Evolutionary conservation across 2,797 vertebrate genomes (phyloP), one percentile per base, ranked within the genome.

Genomic region (Sebastes baramenuke): DNA sequence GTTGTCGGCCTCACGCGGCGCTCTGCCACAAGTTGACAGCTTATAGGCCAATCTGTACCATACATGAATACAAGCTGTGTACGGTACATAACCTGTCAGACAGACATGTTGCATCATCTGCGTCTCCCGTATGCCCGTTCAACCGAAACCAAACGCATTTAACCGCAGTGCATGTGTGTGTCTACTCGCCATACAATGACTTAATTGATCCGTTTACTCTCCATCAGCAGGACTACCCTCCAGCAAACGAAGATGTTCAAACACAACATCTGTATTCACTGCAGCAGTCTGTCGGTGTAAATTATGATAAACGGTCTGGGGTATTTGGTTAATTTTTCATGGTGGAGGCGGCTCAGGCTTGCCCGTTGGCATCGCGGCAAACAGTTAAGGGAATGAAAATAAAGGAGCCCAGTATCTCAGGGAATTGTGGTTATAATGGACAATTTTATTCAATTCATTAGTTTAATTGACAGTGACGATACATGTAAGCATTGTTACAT

Each of bases 11-110:
- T 86, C 83, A 83, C 86, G 65, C 64, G 13, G 59, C 1, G 64
- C 84, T 84, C 69, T 36, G 87, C 82, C 92, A 81, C 86, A 72
- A 77, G 84, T 85, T 87, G 89, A 93, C 89, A 91, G 90, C 81
- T 88, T 89, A 85, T 92, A 81, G 85, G 87, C 87, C 91, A 75
- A 87, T 89, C 91, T 90, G 90, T 87, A 75, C 75, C 82, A 69
- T 78, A 77, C 89, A 88, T 69, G 86, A 78, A 80, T 72, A 56
- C 88, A 85, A 77, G 80, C 91, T 87, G 85, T 75, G 79, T 54
- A 38, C 14, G n/a, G 52, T 42, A 78, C 87, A 75, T 16, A 72
- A 84, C 78, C 79, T 86, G 87, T 76, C 82, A 87, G 77, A 76
- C 83, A 24, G 86, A 80, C 85, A 36, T 22, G 83, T 79, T 67